A percentile compares a stretch with the other conserved stretches of the same genome.
These are phyloP conservation scores for Aldabrachelys gigantea DNA, from an alignment of 2,113 vertebrate species.

Conservation along the genomic window DNA sequence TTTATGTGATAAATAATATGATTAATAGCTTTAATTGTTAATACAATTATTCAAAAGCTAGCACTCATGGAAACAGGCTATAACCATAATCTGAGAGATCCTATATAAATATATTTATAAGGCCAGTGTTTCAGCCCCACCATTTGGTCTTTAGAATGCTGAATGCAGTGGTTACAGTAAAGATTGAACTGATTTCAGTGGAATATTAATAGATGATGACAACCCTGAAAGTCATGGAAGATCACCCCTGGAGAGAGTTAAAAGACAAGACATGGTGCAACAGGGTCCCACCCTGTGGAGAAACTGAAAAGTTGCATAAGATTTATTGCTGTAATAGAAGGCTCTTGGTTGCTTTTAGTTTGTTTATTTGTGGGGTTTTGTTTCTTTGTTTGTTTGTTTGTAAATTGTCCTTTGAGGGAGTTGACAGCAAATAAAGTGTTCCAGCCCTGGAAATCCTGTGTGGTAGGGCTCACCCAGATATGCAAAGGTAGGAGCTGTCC, in stretches of 20 bases:
- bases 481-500: background rate
- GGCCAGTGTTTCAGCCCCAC: background rate
- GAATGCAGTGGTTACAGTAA: background rate
- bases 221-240: background rate
- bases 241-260: background rate
- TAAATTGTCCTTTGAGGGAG: background rate
- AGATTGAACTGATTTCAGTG: background rate
- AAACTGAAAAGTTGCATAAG: background rate
- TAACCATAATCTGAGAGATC: background rate
- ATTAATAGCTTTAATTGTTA: background rate
- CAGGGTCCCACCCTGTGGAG: background rate
- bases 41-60: background rate
- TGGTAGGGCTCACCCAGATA: background rate
- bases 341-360: background rate
- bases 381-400: no score
- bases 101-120: slow-evolving; percentile 7
- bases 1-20: background rate
- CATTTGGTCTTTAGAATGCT: background rate
- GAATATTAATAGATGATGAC: background rate
- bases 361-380: background rate
- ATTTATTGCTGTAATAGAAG: background rate
- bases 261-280: background rate
- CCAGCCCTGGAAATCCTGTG: background rate
- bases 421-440: background rate
- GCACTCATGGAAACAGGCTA: background rate